Base-by-base conservation (phyloP, 2,888 invertebrate genomes). In the Agonopterix subpropinquella region DNA sequence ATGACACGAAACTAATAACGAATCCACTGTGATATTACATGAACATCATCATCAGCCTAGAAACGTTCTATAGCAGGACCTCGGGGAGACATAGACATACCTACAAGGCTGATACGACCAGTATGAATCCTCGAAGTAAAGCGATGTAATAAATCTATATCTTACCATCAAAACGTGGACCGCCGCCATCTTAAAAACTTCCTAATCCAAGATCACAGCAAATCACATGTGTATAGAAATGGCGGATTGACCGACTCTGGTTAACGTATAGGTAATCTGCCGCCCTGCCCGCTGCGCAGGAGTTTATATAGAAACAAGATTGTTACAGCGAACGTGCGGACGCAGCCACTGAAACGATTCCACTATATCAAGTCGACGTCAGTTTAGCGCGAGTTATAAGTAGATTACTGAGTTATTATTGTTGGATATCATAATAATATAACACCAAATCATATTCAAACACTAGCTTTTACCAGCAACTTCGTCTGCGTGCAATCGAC, bases 81-180 rank as follows among this genome's bases (percentile, higher is more conserved):
- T 4, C 18, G 3, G 18, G 2, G 18, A 18, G 4, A 18, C 18
- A 18, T 4, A 18, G 18, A 18, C 18, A 13, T 18, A n/a, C n/a
- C n/a, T 18, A 28, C 28, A 28, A 28, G 28, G 28, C 28, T 28
- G 7, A 28, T 5, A 28, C 28, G 28, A 10, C 8, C 8, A 36
- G 10, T 45, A 11, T 28, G 28, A 28, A 28, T 28, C 28, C 28
- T 1, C 28, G 5, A 28, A 28, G 1, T 28, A 28, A 28, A 28
- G 7, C 18, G 28, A 28, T 1, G 7, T 7, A 28, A 28, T 5
- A 28, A 28, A 28, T 28, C 9, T 3, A 11, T 46, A 46, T 46
- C 52, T 52, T 43, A 74, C 73, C 72, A 73, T 65, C 65, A 74
- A 71, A 64, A 67, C 57, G 47, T 60, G 59, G 49, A 71, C 50